Evolutionary conservation across 2,113 vertebrate genomes (phyloP), one percentile per base, ranked within the genome.

Genomic region (Anguilla japonica): DNA sequence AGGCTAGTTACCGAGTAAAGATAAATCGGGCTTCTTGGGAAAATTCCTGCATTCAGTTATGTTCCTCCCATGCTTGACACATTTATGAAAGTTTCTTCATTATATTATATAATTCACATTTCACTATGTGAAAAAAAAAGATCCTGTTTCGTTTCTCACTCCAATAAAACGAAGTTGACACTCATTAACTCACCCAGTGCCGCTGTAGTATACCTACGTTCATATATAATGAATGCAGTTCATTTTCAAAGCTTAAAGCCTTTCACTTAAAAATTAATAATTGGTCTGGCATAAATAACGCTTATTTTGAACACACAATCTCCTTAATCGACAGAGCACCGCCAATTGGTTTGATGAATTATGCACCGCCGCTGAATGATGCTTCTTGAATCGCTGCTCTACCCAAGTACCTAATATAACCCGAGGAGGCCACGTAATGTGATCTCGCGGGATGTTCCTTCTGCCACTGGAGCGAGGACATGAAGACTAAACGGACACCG

Each of bases 361-460:
- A 26, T 67, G 18, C 22, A 67, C 60, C 7, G 60, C 60, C 7
- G 60, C 4, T 15, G 29, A 71, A 41, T 79, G 84, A 71, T 79
- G 84, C 16, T 15, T 4, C 41, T 50, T 14, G 67, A 13, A 56
- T 79, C 67, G 13, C 71, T 34, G n/a, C 56, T 20, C 75, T 78
- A 67, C 67, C 41, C 1, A 14, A 53, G 46, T 78, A 67, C 67
- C 41, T 9, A 14, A 53, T 11, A 53, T 79, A 71, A 79, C 84
- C 67, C 50, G 67, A 22, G 43, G 34, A 56, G 13, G 67, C 22
- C 22, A 53, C 56, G 50, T 81, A 41, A 86, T 60, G 39, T 80
- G 79, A 86, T 86, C 85, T 86, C 85, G 85, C 85, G 85, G 85
- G 85, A 86, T 86, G 53, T 86, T 34, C 20, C 56, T 40, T 81